Base-by-base conservation (phyloP, 2,797 vertebrate genomes). In the Melanotaenia pygmaea region DNA sequence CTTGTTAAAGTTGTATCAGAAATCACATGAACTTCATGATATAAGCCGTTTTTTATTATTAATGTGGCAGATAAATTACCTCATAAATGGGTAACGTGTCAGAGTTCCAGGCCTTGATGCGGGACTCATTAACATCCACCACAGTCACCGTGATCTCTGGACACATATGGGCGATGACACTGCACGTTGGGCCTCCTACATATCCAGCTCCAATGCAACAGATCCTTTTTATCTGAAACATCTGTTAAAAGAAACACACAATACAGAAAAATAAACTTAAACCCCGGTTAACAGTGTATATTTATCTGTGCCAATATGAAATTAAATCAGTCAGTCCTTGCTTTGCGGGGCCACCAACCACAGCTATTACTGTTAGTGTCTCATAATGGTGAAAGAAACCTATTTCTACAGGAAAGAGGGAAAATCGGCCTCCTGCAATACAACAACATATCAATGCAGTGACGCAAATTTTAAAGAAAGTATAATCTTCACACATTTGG, bases 131-230 rank as follows among this genome's bases (percentile, higher is more conserved):
- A 67, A 99, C 92, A 45, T 99, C 98, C 69, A 99, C 98, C 0
- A 99, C 98, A 0, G 97, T 99, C 67, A 99, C 98, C 1, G 89
- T 95, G 88, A 99, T 96, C 73, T 91, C 94, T 1, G 97, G 97
- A 76, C 98, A 99, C 97, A 98, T 99, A 3, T 96, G 95, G 0
- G 98, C 98, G 37, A 99, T 99, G 50, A 99, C 97, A 4, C 97
- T 99, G 83, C 98, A 99, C 0, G 98, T 99, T 5, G 98, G 98
- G 6, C 98, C 98, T 24, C 98, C 98, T 0, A 99, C 98, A 20
- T 99, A 99, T 37, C 98, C 98, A 1, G 98, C 98, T 7, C 98
- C 98, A 1, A 99, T 99, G 82, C 98, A 99, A 79, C 98, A 99
- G 76, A 99, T 98, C 90, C 94, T 97, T 92, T 95, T 98, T 71